Evolutionary conservation across 1,140 invertebrate species (phyloP).

Genomic region (Lethocerus indicus): DNA sequence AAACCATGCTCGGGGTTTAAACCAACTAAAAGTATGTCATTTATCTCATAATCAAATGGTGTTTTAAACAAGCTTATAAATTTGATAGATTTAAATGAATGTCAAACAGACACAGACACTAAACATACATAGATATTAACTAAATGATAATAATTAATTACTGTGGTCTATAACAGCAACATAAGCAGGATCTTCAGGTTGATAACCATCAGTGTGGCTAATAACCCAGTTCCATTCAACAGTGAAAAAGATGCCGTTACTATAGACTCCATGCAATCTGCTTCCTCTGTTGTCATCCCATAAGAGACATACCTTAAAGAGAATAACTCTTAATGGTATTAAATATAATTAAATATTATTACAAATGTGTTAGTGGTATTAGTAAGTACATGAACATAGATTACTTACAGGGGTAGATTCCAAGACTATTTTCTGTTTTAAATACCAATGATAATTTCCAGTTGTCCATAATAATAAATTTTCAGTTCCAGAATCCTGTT

Average conservation of each 20-base stretch:
- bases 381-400: background rate
- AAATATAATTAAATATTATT: background rate
- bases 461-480: conserved; percentile 59
- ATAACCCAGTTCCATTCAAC: conserved; percentile 45
- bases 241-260: conserved; percentile 32
- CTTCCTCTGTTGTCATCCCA: conserved; percentile 46
- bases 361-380: background rate
- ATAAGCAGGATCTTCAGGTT: conserved; percentile 31
- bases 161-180: conserved; percentile 65
- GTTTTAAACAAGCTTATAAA: no score
- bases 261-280: conserved; percentile 37
- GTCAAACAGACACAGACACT: no score
- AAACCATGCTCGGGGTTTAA: no score
- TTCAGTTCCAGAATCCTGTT: conserved; percentile 20
- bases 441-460: conserved; percentile 82
- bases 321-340: background rate
- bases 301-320: conserved; percentile 22
- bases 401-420: conserved; percentile 23
- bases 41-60: no score
- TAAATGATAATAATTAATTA: conserved; percentile 17
- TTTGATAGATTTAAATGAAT: no score
- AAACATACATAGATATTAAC: background rate
- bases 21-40: no score
- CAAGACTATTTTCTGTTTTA: conserved; percentile 54
- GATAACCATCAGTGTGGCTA: conserved; percentile 32